Conservation (phyloP, 2,888 invertebrate genomes). For the Merodon equestris region DNA sequence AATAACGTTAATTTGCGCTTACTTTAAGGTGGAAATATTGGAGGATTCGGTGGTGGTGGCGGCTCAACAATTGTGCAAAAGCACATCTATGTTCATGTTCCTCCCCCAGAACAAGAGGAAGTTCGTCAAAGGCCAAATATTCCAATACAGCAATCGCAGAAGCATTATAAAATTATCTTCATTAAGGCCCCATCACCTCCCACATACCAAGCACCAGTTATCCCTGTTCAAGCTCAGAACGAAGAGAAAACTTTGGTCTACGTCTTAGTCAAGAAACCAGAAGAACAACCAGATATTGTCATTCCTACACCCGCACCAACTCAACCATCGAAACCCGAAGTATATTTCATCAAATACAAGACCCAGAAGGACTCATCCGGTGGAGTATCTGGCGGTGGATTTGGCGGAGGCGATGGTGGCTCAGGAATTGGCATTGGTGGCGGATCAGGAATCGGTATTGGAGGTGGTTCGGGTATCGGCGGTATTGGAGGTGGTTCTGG, state of each 20-base stretch:
- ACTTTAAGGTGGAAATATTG: constrained; percentile 70
- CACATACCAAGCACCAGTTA: constrained; percentile 89
- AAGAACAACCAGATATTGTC: constrained; percentile 89
- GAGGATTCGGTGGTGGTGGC: constrained; percentile 73
- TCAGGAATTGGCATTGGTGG: constrained; percentile 70
- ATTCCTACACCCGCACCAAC: constrained; percentile 89
- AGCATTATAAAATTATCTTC: constrained; percentile 95
- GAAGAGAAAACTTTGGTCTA: constrained; percentile 94
- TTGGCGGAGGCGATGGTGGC: constrained; percentile 72
- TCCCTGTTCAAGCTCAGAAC: constrained; percentile 89
- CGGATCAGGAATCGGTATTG: constrained; percentile 66
- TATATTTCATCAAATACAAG: constrained; percentile 87
- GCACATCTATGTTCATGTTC: constrained; percentile 94
- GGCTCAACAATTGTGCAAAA: constrained; percentile 85
- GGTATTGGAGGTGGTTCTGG: constrained; percentile 75
- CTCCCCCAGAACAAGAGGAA: constrained; percentile 91
- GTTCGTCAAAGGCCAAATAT: constrained; percentile 82
- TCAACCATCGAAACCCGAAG: constrained; percentile 92
- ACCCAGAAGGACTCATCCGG: constrained; percentile 77
- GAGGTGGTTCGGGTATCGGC: constrained; percentile 70
- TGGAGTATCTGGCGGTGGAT: constrained; percentile 71
- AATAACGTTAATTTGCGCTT: background rate
- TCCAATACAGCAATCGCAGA: constrained; percentile 86
- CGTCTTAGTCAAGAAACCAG: constrained; percentile 92
- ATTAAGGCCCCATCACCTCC: constrained; percentile 93